Percentiles rank a stretch among this genome's conserved stretches.
Evolutionary conservation across 2,797 vertebrate species (phyloP).

Genomic region (Xyrichtys novacula): DNA sequence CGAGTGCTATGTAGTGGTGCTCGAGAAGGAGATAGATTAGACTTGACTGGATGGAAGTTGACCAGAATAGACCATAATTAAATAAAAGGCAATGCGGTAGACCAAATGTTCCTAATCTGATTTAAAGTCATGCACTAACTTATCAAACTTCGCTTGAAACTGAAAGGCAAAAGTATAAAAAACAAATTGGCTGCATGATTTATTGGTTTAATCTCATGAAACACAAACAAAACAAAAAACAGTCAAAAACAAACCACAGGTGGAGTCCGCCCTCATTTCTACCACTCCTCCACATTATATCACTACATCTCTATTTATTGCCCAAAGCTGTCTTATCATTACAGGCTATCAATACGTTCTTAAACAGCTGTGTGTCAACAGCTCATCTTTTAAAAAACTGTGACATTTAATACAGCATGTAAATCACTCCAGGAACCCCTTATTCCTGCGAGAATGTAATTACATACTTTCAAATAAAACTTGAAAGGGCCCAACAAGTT

Average conservation of each 20-base stretch:
- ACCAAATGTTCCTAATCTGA: slow-evolving; percentile 22
- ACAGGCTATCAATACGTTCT: slow-evolving; percentile 62
- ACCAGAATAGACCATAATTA: slow-evolving; percentile 56
- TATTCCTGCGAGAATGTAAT: slow-evolving; percentile 99
- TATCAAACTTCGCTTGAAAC: slow-evolving; percentile 8
- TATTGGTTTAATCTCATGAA: not conserved
- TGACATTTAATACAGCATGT: slow-evolving; percentile 96
- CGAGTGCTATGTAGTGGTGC: slow-evolving; percentile 62
- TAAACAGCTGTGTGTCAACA: slow-evolving; percentile 87
- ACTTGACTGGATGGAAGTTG: slow-evolving; percentile 51
- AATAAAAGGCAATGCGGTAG: slow-evolving; percentile 35
- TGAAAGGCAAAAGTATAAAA: slow-evolving; percentile 5
- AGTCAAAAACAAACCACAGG: slow-evolving; percentile 25
- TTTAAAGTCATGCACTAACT: slow-evolving; percentile 33
- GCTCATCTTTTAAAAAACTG: slow-evolving; percentile 89
- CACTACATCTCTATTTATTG: slow-evolving; percentile 40
- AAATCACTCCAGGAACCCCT: slow-evolving; percentile 95
- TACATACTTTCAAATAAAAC: slow-evolving; percentile 99
- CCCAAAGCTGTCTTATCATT: slow-evolving; percentile 61
- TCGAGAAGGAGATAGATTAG: slow-evolving; percentile 60
- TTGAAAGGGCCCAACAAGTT: slow-evolving; percentile 98
- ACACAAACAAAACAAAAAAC: slow-evolving; percentile 25
- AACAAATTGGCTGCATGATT: slow-evolving; percentile 23
- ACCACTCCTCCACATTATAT: slow-evolving; percentile 45
- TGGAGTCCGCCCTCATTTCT: slow-evolving; percentile 22